Percentiles rank a stretch among this genome's conserved stretches.
Evolutionary conservation across 2,113 vertebrate species (phyloP).

Genomic region (Natator depressus): DNA sequence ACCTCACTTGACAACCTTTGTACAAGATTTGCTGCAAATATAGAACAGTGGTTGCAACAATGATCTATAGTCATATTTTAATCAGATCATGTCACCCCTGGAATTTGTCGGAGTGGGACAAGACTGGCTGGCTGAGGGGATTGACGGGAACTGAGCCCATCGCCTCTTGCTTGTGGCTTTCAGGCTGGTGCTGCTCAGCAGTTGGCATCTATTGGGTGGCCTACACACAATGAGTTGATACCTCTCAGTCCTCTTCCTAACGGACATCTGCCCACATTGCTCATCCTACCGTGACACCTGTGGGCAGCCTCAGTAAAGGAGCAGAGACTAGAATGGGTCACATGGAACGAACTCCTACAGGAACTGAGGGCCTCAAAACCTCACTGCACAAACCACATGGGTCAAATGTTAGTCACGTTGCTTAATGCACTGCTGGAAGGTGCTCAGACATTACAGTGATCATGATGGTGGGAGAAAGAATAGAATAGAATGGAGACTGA

Average conservation of each 20-base stretch:
- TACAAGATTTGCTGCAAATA: too few relatives aligned
- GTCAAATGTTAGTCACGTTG: background rate
- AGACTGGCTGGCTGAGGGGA: background rate
- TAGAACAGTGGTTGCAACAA: too few relatives aligned
- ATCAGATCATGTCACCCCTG: too few relatives aligned
- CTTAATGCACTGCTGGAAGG: background rate
- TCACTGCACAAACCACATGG: background rate
- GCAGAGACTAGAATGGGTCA: background rate
- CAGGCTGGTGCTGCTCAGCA: background rate
- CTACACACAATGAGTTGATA: background rate
- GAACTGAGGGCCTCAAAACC: background rate
- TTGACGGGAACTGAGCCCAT: background rate
- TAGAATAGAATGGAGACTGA: background rate
- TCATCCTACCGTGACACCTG: background rate
- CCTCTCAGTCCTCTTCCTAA: background rate
- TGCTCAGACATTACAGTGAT: background rate
- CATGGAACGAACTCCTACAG: background rate
- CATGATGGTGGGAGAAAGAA: fast-evolving
- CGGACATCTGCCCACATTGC: background rate
- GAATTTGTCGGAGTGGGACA: background rate
- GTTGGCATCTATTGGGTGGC: background rate
- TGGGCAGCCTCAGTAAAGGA: background rate
- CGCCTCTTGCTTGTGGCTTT: background rate
- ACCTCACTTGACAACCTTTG: too few relatives aligned
- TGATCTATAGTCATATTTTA: too few relatives aligned